Evolutionary conservation across 1,140 invertebrate genomes (phyloP), one percentile per base, ranked within the genome.

Genomic region (Aphidius gifuensis): DNA sequence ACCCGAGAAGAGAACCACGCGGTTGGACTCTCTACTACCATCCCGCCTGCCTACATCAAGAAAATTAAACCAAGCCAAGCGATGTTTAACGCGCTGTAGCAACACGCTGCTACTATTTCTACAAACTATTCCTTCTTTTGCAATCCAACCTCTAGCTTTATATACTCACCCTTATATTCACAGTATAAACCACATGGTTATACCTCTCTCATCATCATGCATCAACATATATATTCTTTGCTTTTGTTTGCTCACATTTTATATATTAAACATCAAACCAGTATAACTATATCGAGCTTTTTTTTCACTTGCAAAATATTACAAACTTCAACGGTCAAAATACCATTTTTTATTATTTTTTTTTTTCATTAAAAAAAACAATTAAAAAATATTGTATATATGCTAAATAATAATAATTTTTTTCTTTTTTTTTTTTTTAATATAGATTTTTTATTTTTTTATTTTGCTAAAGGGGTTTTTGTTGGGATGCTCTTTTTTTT

Each of bases 21-120:
- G 23, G 23, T 32, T 32, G 2, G 71, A 71, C 69, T 68, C 70
- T 16, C 68, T 73, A 71, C 71, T 67, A 74, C 72, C 76, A 77
- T 74, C n/a, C n/a, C 66, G 75, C 70, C 60, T 76, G 77, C 76
- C 77, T 80, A 80, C 79, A 80, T 80, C 79, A 79, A 74, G 79
- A 80, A 80, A 80, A 80, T 80, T 80, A 79, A 80, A 80, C 71
- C 79, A 80, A 80, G 75, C 77, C 77, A 78, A 80, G 78, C 79
- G 76, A 71, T 80, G 78, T 72, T 79, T 80, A 80, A 80, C 78
- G 73, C 77, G 79, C 71, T 78, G 75, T 73, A 74, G 77, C 78
- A 76, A 80, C 75, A 76, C 69, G 72, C 74, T 65, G 54, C 71
- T 70, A 74, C 57, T 57, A 47, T 62, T 66, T 70, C 71, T 32